Evolutionary conservation across 2,113 vertebrate genomes (phyloP).

Genomic region (Rostratula benghalensis): DNA sequence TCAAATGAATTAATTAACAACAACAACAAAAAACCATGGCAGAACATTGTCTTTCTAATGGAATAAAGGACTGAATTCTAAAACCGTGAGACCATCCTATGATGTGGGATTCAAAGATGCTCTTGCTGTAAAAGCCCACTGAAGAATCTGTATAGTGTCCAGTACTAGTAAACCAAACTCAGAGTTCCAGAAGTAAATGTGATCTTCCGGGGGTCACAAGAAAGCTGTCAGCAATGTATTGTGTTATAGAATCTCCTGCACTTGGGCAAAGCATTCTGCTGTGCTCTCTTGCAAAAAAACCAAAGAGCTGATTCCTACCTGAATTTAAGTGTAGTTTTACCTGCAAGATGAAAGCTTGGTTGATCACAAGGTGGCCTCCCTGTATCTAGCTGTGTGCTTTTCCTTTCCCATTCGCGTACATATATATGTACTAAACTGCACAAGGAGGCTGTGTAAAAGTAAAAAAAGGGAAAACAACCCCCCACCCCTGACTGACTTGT

Average conservation of each 20-base stretch:
- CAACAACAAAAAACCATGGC: background rate
- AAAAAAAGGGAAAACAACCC: background rate
- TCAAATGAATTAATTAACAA: constrained; percentile 77
- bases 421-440: background rate
- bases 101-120: constrained; percentile 45
- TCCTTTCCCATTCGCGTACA: background rate
- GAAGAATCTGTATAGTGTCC: background rate
- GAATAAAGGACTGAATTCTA: constrained; percentile 56
- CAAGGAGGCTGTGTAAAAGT: background rate
- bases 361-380: background rate
- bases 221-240: background rate
- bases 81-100: constrained; percentile 54
- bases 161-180: background rate
- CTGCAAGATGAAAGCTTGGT: background rate
- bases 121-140: constrained; percentile 39
- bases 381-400: background rate
- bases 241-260: background rate
- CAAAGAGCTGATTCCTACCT: background rate
- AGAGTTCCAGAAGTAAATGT: background rate
- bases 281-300: background rate
- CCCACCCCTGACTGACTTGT: background rate
- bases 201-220: background rate
- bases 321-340: background rate
- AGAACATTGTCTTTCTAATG: constrained; percentile 65
- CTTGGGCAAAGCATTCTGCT: background rate